Conservation (phyloP, 2,797 vertebrate species). For the Crenichthys baileyi region DNA sequence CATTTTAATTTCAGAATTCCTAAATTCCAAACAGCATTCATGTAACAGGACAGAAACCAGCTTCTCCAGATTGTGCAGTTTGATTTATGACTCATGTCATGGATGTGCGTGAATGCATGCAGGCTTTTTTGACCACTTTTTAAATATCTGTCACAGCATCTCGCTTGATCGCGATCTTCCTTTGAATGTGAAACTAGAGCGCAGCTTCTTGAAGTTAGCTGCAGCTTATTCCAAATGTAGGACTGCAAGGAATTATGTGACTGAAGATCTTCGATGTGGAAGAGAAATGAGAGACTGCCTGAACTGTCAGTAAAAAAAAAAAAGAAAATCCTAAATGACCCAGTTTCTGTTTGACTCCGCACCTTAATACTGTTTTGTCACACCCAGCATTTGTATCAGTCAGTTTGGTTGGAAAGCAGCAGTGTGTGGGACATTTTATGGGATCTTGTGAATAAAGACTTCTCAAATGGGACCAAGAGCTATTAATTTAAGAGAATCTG, state of each 20-base stretch:
- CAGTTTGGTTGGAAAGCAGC: not conserved
- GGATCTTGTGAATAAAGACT: not conserved
- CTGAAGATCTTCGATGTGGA: not conserved
- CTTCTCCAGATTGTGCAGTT: not conserved
- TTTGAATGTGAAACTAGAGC: conserved; percentile 37
- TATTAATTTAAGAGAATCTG: conserved; percentile 3
- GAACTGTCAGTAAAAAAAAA: not conserved
- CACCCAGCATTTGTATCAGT: not conserved
- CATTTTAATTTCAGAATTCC: not conserved
- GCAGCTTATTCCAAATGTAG: not conserved
- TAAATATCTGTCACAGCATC: not conserved
- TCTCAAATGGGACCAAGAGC: conserved; percentile 54
- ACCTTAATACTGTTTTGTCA: not conserved
- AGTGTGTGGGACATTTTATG: not conserved
- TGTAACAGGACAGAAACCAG: not conserved
- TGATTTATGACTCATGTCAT: conserved; percentile 2
- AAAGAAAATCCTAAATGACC: not conserved
- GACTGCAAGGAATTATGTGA: not conserved
- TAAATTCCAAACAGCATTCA: not conserved
- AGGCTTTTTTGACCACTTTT: not conserved
- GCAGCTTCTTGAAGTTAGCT: not conserved
- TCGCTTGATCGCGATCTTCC: conserved; percentile 5
- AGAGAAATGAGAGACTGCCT: not conserved
- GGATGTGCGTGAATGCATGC: not conserved
- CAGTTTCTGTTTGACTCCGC: fast-evolving